Evolutionary conservation across 2,797 vertebrate genomes (phyloP), one percentile per base, ranked within the genome.

Genomic region (Crenuchus spilurus): DNA sequence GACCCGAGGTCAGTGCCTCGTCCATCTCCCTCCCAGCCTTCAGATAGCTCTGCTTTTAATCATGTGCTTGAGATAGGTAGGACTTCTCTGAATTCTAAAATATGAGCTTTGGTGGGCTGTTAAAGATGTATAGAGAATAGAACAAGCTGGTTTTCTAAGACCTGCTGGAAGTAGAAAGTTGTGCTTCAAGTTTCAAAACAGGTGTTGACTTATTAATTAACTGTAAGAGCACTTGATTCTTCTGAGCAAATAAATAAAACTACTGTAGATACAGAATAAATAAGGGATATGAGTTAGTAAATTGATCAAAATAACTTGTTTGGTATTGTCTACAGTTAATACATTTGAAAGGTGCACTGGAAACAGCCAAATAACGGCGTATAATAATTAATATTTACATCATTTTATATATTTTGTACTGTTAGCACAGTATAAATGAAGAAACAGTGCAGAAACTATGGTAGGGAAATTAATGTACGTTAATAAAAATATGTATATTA

Each of bases 1-100:
- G 88, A 92, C 89, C 94, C 89, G 96, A 99, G 97, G 97, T 99
- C 92, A 98, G 96, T 94, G 87, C 87, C 87, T 81, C 88, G 84
- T 87, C 70, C 84, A 84, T 85, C 85, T 86, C 82, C 88, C 86
- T 87, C 83, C 79, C 79, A 44, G 82, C 73, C 71, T 71, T 64
- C 33, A 83, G 81, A 81, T 80, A 66, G 69, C 70, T 65, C 73
- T 81, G 65, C 30, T 26, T 62, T 52, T 70, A 6, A 26, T 42
- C 20, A 37, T 76, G 70, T 64, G 24, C 63, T 60, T 42, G 41
- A 33, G 16, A 31, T 64, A 26, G 28, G 49, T 37, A 65, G 51
- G 26, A 30, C 61, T 10, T 44, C 61, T 65, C 24, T 63, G 35
- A 63, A 35, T 49, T 62, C 1, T 31, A 31, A 26, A 42, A 26